Base-by-base conservation (phyloP, 2,113 vertebrate species). In the Pluvialis apricaria region DNA sequence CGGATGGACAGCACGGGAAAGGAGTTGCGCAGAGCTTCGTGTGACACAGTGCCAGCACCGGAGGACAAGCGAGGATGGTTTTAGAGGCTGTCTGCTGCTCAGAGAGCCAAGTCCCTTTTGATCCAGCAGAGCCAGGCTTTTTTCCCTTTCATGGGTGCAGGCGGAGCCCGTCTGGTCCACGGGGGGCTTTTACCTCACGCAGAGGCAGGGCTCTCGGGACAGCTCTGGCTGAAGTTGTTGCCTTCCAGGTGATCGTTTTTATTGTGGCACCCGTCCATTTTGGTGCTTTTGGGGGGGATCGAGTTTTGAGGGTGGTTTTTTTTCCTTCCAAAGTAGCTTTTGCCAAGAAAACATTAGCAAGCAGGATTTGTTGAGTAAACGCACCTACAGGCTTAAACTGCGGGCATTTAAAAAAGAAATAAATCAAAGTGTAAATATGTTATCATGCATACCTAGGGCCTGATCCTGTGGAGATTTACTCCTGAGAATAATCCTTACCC, bases 371-470 rank as follows among this genome's bases (percentile, higher is more conserved):
- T 40, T 65, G 45, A 72, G 78, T 44, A 85, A 93, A 60, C 31
- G 57, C 49, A 90, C 42, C 82, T 49, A 52, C 31, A 77, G 86
- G 92, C 45, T 86, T 61, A 40, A 96, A 88, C 44, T 61, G 28
- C 26, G 6, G 76, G 60, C 51, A 66, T 84, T 95, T 89, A 85
- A 79, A 96, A 81, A 16, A 90, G n/a, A 96, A 89, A 82, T 47
- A 89, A 91, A 91, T 87, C 61, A 69, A 91, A 95, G 78, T 38
- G 49, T 75, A 91, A 95, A 75, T 82, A 86, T 9, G n/a, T 70
- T 95, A 75, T 47, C 61, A 72, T 69, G 57, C 73, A 87, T 54
- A 96, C 78, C 89, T 82, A 92, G 89, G 78, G 73, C 54, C 91
- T 92, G 91, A 94, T 92, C 73, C 93, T 82, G 69, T 7, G 34